Evolutionary conservation across 1,140 invertebrate species (phyloP), one percentile per base, ranked within the genome.

Genomic region (Lepidostoma basale): DNA sequence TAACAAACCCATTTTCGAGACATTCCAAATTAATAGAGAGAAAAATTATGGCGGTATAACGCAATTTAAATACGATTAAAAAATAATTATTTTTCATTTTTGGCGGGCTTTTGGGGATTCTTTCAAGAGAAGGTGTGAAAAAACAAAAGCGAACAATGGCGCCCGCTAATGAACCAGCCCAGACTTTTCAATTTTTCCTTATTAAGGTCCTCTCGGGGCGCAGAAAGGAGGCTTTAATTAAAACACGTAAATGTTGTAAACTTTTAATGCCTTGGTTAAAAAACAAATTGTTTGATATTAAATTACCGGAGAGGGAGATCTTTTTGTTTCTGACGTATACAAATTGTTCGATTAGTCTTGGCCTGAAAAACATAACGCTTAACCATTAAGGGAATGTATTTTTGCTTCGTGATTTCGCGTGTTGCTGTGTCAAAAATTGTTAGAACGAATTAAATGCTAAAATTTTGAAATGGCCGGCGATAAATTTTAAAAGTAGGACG

Each of bases 211-310:
- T 39, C 59, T 39, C 23, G 22, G 39, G 12, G 59, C 16, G n/a
- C 42, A 18, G 36, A 28, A 28, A 39, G 39, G 22, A 16, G 59
- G 39, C 26, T 28, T 45, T 62, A 62, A 52, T 52, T 52, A 62
- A 62, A 62, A 62, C 59, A 44, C 59, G 59, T 62, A 62, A 62
- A 62, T 30, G 59, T 62, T 62, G 59, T 62, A 62, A 62, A 62
- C 39, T 62, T 62, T 62, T 62, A 30, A 62, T 62, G 59, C 59
- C 16, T 62, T 20, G 4, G 10, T 12, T 45, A 26, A 62, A 62
- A 44, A 44, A 45, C 59, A 62, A 62, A 62, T 45, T 62, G 59
- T 62, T 62, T 45, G 40, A 62, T 45, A 62, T 62, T 62, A 62
- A 62, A 62, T 28, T 45, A 62, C 59, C 6, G 40, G 20, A 8